Percentiles rank a stretch among this genome's conserved stretches.
phyloP scores from a whole-genome alignment of 2,888 invertebrate species.

The Seira ritae region DNA sequence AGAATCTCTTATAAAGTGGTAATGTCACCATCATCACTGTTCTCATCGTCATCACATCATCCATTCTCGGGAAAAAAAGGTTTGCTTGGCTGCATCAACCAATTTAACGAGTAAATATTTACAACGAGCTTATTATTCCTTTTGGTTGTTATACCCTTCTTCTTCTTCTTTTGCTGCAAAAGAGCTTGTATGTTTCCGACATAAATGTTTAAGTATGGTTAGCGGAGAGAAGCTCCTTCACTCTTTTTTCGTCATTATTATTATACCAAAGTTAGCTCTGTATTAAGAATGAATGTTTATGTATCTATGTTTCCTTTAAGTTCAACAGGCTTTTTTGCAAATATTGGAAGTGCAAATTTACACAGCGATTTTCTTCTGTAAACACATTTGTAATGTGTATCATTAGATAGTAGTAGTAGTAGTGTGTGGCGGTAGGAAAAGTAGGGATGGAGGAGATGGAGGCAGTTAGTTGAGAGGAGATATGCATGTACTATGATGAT shows the following conservation, averaged over 20 bases:
- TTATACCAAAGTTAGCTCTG: conserved; percentile 53
- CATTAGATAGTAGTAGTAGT: conserved; percentile 45
- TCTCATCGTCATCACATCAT: conserved; percentile 3
- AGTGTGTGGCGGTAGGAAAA: not conserved
- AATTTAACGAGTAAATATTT: conserved; percentile 66
- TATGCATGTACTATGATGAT: not conserved
- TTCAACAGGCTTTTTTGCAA: conserved; percentile 71
- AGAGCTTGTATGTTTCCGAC: conserved; percentile 8
- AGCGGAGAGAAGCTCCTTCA: conserved; percentile 21
- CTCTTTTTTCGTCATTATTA: conserved; percentile 40
- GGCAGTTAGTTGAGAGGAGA: not conserved
- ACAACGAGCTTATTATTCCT: conserved; percentile 64
- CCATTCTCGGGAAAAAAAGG: conserved; percentile 45
- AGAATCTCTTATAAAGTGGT: conserved; percentile 66
- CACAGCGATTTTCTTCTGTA: conserved; percentile 69
- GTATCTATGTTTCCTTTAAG: conserved; percentile 63
- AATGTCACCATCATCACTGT: conserved; percentile 61
- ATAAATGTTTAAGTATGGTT: conserved; percentile 11
- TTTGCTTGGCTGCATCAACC: conserved; percentile 64
- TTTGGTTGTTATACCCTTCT: conserved; percentile 50
- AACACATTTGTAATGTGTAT: conserved; percentile 65
- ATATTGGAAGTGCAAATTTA: conserved; percentile 70
- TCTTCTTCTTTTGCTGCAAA: not conserved
- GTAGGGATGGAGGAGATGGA: not conserved
- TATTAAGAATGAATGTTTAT: conserved; percentile 57